Evolutionary conservation across 2,797 vertebrate species (phyloP), one percentile per base, ranked within the genome.

Genomic region (Craterocephalus amniculus): DNA sequence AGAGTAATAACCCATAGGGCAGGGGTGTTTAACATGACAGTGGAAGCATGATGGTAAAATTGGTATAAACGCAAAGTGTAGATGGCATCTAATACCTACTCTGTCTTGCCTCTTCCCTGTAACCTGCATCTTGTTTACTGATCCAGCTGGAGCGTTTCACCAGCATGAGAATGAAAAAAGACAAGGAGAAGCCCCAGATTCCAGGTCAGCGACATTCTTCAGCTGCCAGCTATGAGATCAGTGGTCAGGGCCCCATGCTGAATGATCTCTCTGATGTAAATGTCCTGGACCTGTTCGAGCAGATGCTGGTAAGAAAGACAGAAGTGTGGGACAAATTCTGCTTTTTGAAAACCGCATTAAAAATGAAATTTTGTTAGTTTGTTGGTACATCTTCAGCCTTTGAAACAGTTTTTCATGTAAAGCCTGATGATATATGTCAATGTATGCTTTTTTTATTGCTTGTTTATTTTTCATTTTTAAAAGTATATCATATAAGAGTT

Each of bases 151-250:
- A 97, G 81, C 94, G 96, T 60, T 96, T 98, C 88, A 97, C 97
- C 78, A 97, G 97, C 80, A 97, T 98, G 88, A 93, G 96, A 87
- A 95, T 91, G 55, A 97, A 97, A 86, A 97, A 97, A 84, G 96
- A 97, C 75, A 97, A 97, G 83, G 96, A 97, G 82, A 97, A 97
- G 74, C 59, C 91, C 40, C 83, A 80, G 2, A 35, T 74, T 64
- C 80, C 89, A 11, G 26, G 72, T 32, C 92, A 96, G 54, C 94
- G 95, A 67, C 95, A 96, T 87, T 96, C 96, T 14, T 92, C 95
- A 38, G 92, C 94, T 5, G 86, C 93, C 4, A 94, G 72, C 77
- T 94, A 95, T 20, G 96, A 97, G 84, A 59, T 94, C 61, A 84
- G 81, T 26, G 31, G 89, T 31, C 91, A 91, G 65, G 57, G 84